A percentile compares a stretch with the other conserved stretches of the same genome.
phyloP scores from a whole-genome alignment of 2,797 vertebrate genomes.

The Chromis chromis region DNA sequence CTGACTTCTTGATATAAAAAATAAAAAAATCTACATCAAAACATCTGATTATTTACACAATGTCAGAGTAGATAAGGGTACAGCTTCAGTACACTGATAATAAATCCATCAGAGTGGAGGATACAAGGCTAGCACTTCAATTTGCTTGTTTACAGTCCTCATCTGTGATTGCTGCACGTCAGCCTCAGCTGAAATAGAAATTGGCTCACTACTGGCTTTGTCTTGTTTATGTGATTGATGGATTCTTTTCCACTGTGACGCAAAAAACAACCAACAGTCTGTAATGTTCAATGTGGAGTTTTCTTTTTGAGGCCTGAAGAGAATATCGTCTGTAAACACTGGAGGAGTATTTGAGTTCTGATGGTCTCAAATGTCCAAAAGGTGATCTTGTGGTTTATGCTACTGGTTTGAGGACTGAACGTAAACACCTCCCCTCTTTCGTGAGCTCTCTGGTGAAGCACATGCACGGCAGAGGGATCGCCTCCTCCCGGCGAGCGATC shows the following conservation, averaged over 20 bases:
- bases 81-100: constrained; percentile 84
- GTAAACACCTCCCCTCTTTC: constrained; percentile 94
- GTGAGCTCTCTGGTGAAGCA: constrained; percentile 98
- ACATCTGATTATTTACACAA: constrained; percentile 87
- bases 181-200: constrained; percentile 9
- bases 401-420: constrained; percentile 96
- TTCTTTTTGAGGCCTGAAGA: constrained; percentile 37
- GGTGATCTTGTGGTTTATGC: constrained; percentile 80
- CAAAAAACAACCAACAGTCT: constrained; percentile 25
- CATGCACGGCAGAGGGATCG: constrained; percentile 97
- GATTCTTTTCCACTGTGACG: constrained; percentile 5
- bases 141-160: constrained; percentile 31
- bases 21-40: constrained; percentile 87
- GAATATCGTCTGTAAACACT: constrained; percentile 72
- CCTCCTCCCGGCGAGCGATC: constrained; percentile 91
- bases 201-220: constrained; percentile 17
- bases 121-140: constrained; percentile 56
- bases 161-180: constrained; percentile 30
- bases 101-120: constrained; percentile 76
- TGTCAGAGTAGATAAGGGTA: constrained; percentile 81
- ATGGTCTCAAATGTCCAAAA: constrained; percentile 49
- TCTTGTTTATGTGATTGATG: constrained; percentile 19
- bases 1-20: constrained; percentile 87
- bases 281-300: constrained; percentile 9
- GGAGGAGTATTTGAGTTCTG: constrained; percentile 45